Percentiles rank a stretch among this genome's conserved stretches.
These are phyloP conservation scores for Tipula vernalis DNA, from an alignment of 2,888 invertebrate species.

Conservation along the genomic window DNA sequence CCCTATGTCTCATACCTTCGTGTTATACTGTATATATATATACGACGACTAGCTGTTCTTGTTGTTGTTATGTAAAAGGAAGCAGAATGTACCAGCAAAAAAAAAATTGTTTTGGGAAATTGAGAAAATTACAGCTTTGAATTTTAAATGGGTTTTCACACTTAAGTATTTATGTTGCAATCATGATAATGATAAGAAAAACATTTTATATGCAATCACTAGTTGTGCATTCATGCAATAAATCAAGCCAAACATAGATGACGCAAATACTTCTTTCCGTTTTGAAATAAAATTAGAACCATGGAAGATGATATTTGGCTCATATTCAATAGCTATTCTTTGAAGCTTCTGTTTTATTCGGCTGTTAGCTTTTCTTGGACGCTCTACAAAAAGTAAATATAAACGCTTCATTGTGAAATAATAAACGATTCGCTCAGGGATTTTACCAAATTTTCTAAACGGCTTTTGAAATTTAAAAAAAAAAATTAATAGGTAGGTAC, in stretches of 20 bases:
- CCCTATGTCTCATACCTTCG: neutral
- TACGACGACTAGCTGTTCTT: neutral
- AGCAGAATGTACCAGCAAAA: neutral
- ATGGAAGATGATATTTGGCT: too few species aligned
- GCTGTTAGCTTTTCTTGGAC: too few species aligned
- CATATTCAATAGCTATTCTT: too few species aligned
- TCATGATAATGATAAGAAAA: neutral
- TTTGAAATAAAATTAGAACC: too few species aligned
- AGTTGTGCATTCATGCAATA: neutral
- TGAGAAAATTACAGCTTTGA: neutral
- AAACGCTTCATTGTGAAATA: too few species aligned
- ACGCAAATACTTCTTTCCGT: neutral
- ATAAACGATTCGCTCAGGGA: too few species aligned
- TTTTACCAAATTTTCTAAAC: too few species aligned
- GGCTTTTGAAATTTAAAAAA: too few species aligned
- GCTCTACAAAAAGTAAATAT: too few species aligned
- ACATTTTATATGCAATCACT: neutral
- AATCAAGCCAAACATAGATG: neutral
- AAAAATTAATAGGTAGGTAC: too few species aligned
- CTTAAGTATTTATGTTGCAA: neutral
- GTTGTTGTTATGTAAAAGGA: neutral
- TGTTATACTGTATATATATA: neutral
- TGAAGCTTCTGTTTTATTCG: too few species aligned
- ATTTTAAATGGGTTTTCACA: neutral
- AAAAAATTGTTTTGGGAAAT: neutral